A percentile compares a stretch with the other conserved stretches of the same genome.
phyloP scores from a whole-genome alignment of 2,888 invertebrate species.

The Pseudolycoriella hygida region DNA sequence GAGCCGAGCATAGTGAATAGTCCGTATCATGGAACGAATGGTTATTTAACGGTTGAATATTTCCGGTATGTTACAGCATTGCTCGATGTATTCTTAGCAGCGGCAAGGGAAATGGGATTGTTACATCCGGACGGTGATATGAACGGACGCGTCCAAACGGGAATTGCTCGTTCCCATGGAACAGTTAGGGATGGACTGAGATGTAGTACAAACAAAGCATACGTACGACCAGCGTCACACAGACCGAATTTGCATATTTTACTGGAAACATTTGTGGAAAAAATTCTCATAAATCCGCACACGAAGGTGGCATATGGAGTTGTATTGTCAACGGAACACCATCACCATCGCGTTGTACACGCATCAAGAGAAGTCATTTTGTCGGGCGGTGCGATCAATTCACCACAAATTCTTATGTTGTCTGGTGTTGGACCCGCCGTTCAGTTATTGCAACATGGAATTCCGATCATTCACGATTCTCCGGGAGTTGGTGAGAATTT shows the following conservation, averaged over 20 bases:
- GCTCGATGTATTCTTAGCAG: conserved; percentile 46
- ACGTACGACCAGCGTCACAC: conserved; percentile 44
- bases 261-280: conserved; percentile 46
- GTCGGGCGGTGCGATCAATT: conserved; percentile 67
- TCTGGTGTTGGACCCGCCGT: conserved; percentile 60
- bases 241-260: conserved; percentile 59
- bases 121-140: conserved; percentile 46
- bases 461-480: conserved; percentile 39
- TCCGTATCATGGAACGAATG: conserved; percentile 49
- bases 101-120: conserved; percentile 45
- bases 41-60: conserved; percentile 55
- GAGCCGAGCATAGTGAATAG: conserved; percentile 40
- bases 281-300: conserved; percentile 41
- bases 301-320: conserved; percentile 48
- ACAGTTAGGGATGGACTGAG: conserved; percentile 61
- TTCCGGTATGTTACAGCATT: conserved; percentile 54
- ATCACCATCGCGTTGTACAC: conserved; percentile 26
- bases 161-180: conserved; percentile 59
- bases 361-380: conserved; percentile 66
- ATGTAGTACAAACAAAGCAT: conserved; percentile 73
- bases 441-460: conserved; percentile 40
- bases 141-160: conserved; percentile 63
- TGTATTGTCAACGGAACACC: conserved; percentile 35
- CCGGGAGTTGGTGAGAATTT: conserved; percentile 61
- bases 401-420: conserved; percentile 72